Percentiles rank a stretch among this genome's conserved stretches.
Evolutionary conservation across 2,797 vertebrate genomes (phyloP).

Genomic region (Jordanella pulchra): DNA sequence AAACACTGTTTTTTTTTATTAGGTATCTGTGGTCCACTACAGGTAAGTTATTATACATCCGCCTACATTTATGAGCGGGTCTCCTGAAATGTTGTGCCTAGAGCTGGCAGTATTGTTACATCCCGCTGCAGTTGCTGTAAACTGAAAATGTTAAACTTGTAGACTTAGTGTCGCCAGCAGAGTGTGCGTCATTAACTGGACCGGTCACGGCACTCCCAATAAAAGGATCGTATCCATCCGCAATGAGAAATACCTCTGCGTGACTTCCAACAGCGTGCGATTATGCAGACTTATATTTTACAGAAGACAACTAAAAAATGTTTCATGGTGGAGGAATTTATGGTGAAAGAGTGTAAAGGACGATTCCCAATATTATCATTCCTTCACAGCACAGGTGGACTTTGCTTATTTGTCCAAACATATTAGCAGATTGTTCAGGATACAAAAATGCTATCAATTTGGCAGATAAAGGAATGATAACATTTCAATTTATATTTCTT

Average conservation of each 20-base stretch:
- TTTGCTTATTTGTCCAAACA: neutral
- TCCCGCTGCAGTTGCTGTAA: constrained; percentile 85
- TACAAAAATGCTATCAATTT: neutral
- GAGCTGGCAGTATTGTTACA: constrained; percentile 74
- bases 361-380: neutral
- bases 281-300: constrained; percentile 1
- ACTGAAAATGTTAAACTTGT: constrained; percentile 89
- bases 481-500: neutral
- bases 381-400: constrained; percentile 46
- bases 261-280: constrained; percentile 17
- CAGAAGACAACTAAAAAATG: neutral
- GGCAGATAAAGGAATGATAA: neutral
- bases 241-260: constrained; percentile 51
- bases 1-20: neutral
- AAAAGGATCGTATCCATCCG: constrained; percentile 83
- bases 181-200: constrained; percentile 87
- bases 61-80: constrained; percentile 1
- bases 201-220: constrained; percentile 76
- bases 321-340: neutral
- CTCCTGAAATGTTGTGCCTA: constrained; percentile 43
- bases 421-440: neutral
- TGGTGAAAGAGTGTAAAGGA: neutral
- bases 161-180: constrained; percentile 85
- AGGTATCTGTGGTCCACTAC: constrained; percentile 1
- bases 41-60: neutral